phyloP scores from a whole-genome alignment of 1,140 invertebrate genomes.

The Drosophila virilis region DNA sequence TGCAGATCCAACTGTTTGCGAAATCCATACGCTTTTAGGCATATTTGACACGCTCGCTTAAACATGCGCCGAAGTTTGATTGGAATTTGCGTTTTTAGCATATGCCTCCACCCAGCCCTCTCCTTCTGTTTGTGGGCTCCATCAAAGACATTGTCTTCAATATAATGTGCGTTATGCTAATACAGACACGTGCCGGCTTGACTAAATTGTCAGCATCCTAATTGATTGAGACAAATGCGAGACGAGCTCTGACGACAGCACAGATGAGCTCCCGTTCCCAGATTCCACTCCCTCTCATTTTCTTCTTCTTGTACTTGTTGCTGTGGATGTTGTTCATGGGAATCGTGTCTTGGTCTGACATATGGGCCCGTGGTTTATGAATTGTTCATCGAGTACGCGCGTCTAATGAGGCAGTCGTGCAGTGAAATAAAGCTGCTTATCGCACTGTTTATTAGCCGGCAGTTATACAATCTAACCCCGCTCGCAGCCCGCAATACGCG shows the following conservation, averaged over 20 bases:
- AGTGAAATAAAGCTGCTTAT: constrained; percentile 58
- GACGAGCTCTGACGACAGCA: neutral
- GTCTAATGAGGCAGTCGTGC: constrained; percentile 60
- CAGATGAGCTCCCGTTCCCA: neutral
- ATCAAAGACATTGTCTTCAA: constrained; percentile 31
- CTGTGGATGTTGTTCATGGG: constrained; percentile 4
- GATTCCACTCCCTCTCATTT: neutral
- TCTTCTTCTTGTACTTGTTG: constrained; percentile 27
- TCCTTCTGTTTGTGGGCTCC: neutral
- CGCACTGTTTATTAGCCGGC: constrained; percentile 58
- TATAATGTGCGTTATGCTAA: constrained; percentile 44
- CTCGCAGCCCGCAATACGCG: neutral
- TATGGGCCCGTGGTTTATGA: constrained; percentile 54
- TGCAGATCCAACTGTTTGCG: neutral
- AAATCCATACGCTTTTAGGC: neutral
- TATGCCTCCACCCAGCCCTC: neutral
- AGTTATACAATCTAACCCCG: constrained; percentile 31
- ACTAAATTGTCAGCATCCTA: constrained; percentile 37
- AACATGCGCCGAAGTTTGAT: constrained; percentile 36
- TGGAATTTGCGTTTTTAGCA: constrained; percentile 21
- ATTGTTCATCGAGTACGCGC: constrained; percentile 52
- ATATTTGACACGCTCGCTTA: constrained; percentile 12
- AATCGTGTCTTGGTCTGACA: constrained; percentile 3
- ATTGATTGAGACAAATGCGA: constrained; percentile 50
- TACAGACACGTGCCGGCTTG: constrained; percentile 54